phyloP scores from a whole-genome alignment of 1,140 invertebrate species.

The Saccostrea cuccullata region DNA sequence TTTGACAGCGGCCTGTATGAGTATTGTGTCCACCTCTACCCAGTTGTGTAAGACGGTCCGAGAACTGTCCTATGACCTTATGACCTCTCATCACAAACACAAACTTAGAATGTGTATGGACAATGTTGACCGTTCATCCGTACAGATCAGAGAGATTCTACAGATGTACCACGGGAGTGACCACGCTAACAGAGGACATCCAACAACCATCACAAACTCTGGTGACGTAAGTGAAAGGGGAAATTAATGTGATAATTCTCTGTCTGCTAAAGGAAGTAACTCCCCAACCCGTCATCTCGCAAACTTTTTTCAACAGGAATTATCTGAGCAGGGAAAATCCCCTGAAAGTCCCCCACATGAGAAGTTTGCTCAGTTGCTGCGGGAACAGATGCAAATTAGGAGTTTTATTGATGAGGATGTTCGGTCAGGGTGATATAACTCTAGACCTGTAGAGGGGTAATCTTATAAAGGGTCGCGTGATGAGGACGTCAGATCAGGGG shows the following conservation, averaged over 20 bases:
- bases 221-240: neutral
- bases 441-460: too few relatives aligned
- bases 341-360: conserved; percentile 33
- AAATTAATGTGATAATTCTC: neutral
- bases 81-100: too few relatives aligned
- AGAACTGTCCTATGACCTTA: too few relatives aligned
- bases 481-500: too few relatives aligned
- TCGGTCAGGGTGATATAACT: too few relatives aligned
- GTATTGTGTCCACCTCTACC: conserved; percentile 65
- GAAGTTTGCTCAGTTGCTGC: neutral
- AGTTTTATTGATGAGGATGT: neutral
- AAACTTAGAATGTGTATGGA: too few relatives aligned
- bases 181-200: neutral
- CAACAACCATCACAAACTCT: neutral
- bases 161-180: conserved; percentile 54
- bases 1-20: conserved; percentile 70
- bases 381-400: neutral
- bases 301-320: conserved; percentile 10
- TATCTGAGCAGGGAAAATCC: neutral
- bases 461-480: neutral
- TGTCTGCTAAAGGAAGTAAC: neutral
- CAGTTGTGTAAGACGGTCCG: too few relatives aligned
- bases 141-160: too few relatives aligned
- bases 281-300: conserved; percentile 26
- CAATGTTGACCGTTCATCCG: too few relatives aligned